Evolutionary conservation across 2,797 vertebrate species (phyloP).

Genomic region (Brotula barbata): DNA sequence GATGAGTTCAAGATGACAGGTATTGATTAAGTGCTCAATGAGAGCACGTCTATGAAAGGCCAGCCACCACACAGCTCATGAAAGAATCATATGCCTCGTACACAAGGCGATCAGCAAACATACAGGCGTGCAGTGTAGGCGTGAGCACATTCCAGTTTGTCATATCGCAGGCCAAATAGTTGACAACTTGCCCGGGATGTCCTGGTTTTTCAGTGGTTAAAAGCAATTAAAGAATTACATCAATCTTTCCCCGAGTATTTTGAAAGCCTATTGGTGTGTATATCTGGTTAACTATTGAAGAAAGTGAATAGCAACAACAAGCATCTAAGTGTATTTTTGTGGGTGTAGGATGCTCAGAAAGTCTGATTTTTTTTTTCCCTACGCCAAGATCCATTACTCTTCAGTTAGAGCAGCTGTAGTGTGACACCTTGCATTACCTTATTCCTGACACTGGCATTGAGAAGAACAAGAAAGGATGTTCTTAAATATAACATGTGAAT

Average conservation of each 20-base stretch:
- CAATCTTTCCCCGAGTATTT: conserved; percentile 33
- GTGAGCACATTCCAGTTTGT: conserved; percentile 36
- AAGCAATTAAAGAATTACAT: conserved; percentile 47
- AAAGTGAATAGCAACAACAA: conserved; percentile 20
- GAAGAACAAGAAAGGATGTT: conserved; percentile 54
- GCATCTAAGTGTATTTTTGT: conserved; percentile 21
- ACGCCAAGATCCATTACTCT: conserved; percentile 54
- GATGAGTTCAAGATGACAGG: conserved; percentile 77
- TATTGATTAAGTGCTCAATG: conserved; percentile 81
- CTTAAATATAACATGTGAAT: conserved; percentile 64
- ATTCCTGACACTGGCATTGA: conserved; percentile 35
- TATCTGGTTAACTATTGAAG: conserved; percentile 33
- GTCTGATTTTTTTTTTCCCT: too few relatives aligned
- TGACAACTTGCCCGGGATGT: conserved; percentile 27
- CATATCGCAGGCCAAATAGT: conserved; percentile 26
- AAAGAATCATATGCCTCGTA: conserved; percentile 74
- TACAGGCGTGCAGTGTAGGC: conserved; percentile 41
- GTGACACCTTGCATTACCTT: conserved; percentile 44
- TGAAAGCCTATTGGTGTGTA: conserved; percentile 28
- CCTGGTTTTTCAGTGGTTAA: conserved; percentile 30
- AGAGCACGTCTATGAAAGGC: conserved; percentile 67
- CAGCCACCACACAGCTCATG: conserved; percentile 70
- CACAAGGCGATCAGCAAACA: conserved; percentile 60
- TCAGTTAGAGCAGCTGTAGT: conserved; percentile 38
- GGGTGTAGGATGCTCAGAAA: conserved; percentile 31